Evolutionary conservation across 2,113 vertebrate genomes (phyloP).

Genomic region (Numenius arquata): DNA sequence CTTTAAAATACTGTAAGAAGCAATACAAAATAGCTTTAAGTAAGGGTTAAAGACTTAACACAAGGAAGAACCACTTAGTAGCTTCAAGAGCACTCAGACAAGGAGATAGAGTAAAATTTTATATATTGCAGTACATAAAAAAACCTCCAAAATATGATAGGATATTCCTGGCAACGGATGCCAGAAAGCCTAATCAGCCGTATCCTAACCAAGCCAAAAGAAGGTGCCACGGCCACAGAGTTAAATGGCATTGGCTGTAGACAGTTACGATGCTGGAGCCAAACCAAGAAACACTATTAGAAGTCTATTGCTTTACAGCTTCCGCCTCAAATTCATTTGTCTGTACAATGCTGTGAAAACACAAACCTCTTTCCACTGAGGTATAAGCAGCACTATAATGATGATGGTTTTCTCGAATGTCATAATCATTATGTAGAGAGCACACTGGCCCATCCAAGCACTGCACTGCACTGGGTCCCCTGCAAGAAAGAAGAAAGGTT

Average conservation of each 20-base stretch:
- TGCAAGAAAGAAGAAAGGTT: conserved; percentile 53
- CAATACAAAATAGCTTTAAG: neutral
- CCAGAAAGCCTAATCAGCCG: neutral
- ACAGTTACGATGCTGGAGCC: neutral
- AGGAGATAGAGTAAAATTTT: neutral
- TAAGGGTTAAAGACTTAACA: neutral
- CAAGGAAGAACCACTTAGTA: neutral
- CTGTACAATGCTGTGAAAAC: neutral
- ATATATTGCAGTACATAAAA: neutral
- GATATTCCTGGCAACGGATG: neutral
- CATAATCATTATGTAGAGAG: conserved; percentile 97
- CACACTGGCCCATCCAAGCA: conserved; percentile 94
- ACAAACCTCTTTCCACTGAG: conserved; percentile 96
- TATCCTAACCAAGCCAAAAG: neutral
- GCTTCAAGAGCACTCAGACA: neutral
- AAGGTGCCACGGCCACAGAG: neutral
- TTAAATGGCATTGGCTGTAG: neutral
- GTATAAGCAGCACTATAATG: conserved; percentile 93
- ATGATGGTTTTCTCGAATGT: conserved; percentile 96
- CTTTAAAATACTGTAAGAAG: neutral
- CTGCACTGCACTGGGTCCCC: conserved; percentile 93
- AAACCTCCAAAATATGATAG: neutral
- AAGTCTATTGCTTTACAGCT: neutral
- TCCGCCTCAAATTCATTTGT: neutral
- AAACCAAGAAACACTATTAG: neutral